Conservation (phyloP, 1,140 invertebrate genomes). For the Drosophila mauritiana region DNA sequence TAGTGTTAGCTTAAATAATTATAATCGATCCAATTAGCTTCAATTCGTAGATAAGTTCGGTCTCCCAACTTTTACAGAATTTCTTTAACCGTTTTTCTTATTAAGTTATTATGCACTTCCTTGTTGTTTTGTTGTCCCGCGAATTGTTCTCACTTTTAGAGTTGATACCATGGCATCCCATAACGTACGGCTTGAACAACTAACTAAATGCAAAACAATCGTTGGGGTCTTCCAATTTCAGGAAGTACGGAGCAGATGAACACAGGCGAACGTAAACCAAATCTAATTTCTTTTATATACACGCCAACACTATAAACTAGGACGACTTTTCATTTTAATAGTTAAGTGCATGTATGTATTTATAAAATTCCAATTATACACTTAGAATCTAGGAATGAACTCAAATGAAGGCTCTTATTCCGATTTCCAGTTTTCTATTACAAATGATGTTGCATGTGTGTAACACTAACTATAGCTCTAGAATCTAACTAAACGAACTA, state of each 20-base stretch:
- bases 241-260: slow-evolving; percentile 6
- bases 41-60: neutral
- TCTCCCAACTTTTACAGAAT: neutral
- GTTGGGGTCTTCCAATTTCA: slow-evolving; percentile 55
- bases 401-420: neutral
- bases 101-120: neutral
- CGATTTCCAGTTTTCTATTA: neutral
- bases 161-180: slow-evolving; percentile 9
- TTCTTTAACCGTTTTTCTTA: neutral
- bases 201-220: slow-evolving; percentile 66
- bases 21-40: neutral
- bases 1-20: neutral
- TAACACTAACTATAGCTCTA: slow-evolving; percentile 23
- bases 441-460: slow-evolving; percentile 11
- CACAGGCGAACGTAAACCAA: slow-evolving; percentile 8
- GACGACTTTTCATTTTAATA: slow-evolving; percentile 27
- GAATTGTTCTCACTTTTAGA: neutral
- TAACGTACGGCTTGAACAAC: neutral
- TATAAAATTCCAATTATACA: slow-evolving; percentile 50
- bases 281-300: slow-evolving; percentile 28
- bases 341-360: slow-evolving; percentile 37
- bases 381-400: slow-evolving; percentile 6
- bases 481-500: slow-evolving; percentile 10
- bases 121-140: neutral
- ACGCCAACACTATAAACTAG: slow-evolving; percentile 31